A percentile compares a stretch with the other conserved stretches of the same genome.
phyloP scores from a whole-genome alignment of 2,113 vertebrate genomes.

The Nothobranchius kuhntae region DNA sequence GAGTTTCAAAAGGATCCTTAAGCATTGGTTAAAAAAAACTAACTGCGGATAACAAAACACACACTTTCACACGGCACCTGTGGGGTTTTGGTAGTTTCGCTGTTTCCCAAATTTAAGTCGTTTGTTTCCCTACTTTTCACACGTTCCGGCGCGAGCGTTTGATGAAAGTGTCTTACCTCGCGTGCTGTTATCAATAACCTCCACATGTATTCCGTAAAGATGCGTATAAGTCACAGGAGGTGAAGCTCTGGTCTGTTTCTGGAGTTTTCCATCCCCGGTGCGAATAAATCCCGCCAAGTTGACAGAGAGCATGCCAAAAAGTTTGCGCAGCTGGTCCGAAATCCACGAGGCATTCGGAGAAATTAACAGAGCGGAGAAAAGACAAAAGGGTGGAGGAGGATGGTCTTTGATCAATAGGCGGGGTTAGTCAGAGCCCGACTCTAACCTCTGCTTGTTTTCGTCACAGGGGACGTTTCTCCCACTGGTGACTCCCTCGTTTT shows the following conservation, averaged over 20 bases:
- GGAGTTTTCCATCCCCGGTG: slow-evolving; percentile 9
- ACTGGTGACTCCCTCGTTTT: slow-evolving; percentile 21
- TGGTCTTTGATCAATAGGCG: slow-evolving; percentile 75
- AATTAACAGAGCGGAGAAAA: slow-evolving; percentile 67
- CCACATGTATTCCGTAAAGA: slow-evolving; percentile 60
- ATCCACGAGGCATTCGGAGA: slow-evolving; percentile 57
- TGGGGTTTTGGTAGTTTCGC: neutral
- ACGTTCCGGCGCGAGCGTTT: neutral
- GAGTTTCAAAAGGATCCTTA: slow-evolving; percentile 2
- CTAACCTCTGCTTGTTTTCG: slow-evolving; percentile 35
- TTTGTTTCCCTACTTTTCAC: neutral
- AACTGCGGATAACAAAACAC: neutral
- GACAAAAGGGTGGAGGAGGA: slow-evolving; percentile 75
- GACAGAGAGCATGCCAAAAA: neutral
- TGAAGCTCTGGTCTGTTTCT: neutral
- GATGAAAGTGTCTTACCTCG: slow-evolving; percentile 49
- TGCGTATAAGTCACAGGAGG: neutral
- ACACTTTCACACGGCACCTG: neutral
- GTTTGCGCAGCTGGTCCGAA: slow-evolving; percentile 9
- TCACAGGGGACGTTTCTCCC: slow-evolving; percentile 41
- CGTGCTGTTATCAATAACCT: slow-evolving; percentile 21
- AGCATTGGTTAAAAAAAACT: slow-evolving; percentile 9
- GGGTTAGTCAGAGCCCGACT: slow-evolving; percentile 50
- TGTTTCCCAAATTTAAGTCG: too few relatives aligned
- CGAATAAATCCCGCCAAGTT: slow-evolving; percentile 1